These are phyloP conservation scores for Labeo rohita DNA, from an alignment of 2,113 vertebrate species.

Conservation along the genomic window DNA sequence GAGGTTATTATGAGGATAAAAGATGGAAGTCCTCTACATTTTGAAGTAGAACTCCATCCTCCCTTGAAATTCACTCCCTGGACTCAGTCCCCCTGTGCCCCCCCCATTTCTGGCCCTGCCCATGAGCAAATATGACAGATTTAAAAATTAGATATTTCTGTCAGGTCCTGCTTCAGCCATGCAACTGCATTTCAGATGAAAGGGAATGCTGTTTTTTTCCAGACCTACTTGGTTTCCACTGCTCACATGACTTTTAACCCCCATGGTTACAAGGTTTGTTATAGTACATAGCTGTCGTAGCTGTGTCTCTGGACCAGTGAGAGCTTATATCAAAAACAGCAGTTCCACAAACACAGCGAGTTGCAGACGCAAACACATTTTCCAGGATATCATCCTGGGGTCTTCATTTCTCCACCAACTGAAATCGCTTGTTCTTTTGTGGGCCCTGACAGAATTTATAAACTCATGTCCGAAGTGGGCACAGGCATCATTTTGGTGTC, in stretches of 20 bases:
- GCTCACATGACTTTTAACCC: not conserved
- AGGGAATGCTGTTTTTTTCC: not conserved
- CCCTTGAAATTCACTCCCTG: no score
- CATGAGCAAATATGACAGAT: not conserved
- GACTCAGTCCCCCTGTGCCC: no score
- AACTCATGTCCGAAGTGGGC: constrained; percentile 4
- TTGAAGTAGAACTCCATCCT: no score
- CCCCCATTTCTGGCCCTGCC: no score
- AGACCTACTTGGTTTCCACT: not conserved
- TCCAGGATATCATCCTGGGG: constrained; percentile 5
- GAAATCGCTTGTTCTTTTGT: constrained; percentile 26
- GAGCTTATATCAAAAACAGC: not conserved
- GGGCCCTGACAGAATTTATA: constrained; percentile 36
- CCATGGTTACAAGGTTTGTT: not conserved
- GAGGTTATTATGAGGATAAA: no score
- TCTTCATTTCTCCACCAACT: constrained; percentile 1
- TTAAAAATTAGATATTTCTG: not conserved
- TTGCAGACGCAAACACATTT: constrained; percentile 30
- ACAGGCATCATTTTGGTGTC: not conserved
- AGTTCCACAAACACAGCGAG: not conserved
- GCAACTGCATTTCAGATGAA: not conserved
- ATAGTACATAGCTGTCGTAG: constrained; percentile 10
- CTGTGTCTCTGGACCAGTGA: not conserved
- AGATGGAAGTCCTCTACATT: no score
- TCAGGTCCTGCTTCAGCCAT: not conserved